Evolutionary conservation across 35 echinoderm and acorn worm genomes (phyloP).

Genomic region (Acanthaster planci): DNA sequence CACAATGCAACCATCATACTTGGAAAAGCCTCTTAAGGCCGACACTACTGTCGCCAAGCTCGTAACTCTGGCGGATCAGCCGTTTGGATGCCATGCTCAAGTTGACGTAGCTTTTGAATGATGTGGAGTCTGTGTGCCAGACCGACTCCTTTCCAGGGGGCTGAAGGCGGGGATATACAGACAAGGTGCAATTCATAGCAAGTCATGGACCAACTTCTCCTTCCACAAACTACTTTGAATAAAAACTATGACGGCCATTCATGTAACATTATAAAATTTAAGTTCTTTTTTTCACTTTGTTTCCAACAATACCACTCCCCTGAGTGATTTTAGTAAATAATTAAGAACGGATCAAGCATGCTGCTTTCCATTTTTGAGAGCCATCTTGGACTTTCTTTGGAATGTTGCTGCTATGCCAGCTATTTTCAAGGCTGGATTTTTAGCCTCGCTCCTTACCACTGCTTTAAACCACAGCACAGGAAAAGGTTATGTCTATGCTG

Average conservation of each 20-base stretch:
- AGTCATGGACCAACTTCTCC: too few species aligned
- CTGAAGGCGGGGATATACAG: slow-evolving; percentile 3
- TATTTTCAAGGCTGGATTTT: neutral
- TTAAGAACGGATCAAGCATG: too few species aligned
- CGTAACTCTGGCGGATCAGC: slow-evolving; percentile 85
- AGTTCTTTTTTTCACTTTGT: too few species aligned
- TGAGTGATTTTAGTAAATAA: too few species aligned
- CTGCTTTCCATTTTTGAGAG: too few species aligned
- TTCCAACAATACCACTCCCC: too few species aligned
- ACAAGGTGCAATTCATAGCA: slow-evolving; percentile 25
- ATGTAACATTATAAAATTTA: too few species aligned
- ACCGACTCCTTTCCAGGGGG: neutral
- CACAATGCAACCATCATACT: slow-evolving; percentile 55
- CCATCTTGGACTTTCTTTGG: neutral
- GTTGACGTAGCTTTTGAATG: slow-evolving; percentile 70
- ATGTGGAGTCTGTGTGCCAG: slow-evolving; percentile 10
- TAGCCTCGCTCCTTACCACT: too few species aligned
- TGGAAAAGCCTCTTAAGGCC: slow-evolving; percentile 82
- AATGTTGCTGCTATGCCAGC: slow-evolving; percentile 8
- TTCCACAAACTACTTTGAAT: too few species aligned
- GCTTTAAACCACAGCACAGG: too few species aligned
- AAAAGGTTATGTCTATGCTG: too few species aligned
- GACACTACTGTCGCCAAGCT: slow-evolving; percentile 73
- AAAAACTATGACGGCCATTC: too few species aligned
- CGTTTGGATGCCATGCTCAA: slow-evolving; percentile 80